Conservation (phyloP, 1,140 invertebrate genomes). For the Aphelinus atriplicis region DNA sequence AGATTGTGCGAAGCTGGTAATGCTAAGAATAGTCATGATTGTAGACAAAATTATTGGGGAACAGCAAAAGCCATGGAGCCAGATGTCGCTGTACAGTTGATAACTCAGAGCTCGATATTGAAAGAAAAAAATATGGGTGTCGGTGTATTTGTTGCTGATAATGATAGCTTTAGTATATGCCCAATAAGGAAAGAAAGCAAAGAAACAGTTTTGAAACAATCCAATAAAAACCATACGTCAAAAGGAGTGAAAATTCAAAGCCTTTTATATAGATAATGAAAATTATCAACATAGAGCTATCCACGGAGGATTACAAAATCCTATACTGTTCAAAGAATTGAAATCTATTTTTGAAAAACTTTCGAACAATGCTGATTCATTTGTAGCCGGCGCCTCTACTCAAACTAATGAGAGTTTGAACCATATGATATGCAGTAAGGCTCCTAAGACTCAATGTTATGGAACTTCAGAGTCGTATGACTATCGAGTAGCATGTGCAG, state of each 20-base stretch:
- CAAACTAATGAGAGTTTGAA: conserved; percentile 41
- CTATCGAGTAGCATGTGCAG: conserved; percentile 20
- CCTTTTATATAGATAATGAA: conserved; percentile 30
- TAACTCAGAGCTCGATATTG: conserved; percentile 15
- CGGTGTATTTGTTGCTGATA: conserved; percentile 21
- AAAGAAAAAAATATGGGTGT: conserved; percentile 28
- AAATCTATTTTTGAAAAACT: conserved; percentile 13
- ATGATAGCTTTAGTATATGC: conserved; percentile 22
- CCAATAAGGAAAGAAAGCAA: conserved; percentile 14
- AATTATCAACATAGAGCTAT: conserved; percentile 24
- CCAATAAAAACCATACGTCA: conserved; percentile 30
- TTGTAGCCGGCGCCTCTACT: conserved; percentile 24
- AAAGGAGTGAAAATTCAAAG: conserved; percentile 24
- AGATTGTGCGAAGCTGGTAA: conserved; percentile 30
- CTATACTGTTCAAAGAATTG: conserved; percentile 10
- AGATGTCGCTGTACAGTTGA: conserved; percentile 19
- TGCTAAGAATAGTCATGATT: conserved; percentile 22
- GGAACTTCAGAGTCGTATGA: conserved; percentile 31
- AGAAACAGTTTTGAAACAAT: conserved; percentile 21
- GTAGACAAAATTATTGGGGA: conserved; percentile 33
- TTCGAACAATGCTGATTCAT: conserved; percentile 9
- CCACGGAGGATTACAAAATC: conserved; percentile 14
- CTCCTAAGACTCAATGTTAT: conserved; percentile 35
- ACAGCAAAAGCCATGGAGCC: conserved; percentile 30
- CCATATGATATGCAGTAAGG: conserved; percentile 31